Percentiles rank a stretch among this genome's conserved stretches.
phyloP scores from a whole-genome alignment of 2,113 vertebrate genomes.

The Tupaia chinensis region DNA sequence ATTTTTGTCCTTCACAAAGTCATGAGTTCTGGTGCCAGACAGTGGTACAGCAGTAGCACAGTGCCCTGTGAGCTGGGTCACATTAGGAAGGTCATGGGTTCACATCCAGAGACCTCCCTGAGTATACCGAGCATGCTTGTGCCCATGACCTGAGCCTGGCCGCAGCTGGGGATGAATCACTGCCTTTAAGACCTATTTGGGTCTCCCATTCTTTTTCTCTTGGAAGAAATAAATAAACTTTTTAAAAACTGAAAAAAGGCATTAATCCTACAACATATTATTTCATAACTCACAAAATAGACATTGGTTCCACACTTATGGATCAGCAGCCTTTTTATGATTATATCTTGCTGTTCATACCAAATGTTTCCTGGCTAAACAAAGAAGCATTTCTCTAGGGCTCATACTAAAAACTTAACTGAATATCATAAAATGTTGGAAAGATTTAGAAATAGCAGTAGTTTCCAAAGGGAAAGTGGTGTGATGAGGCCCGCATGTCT shows the following conservation, averaged over 20 bases:
- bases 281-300: conserved; percentile 3
- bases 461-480: neutral
- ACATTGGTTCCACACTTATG: neutral
- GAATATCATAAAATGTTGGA: neutral
- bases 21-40: no score
- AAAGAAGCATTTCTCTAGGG: neutral
- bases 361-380: neutral
- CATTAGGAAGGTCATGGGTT: no score
- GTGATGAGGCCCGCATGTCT: neutral
- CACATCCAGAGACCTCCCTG: no score
- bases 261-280: neutral
- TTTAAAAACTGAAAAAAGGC: no score
- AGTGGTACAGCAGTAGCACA: no score
- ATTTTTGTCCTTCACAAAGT: conserved; percentile 1
- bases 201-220: no score
- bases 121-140: no score
- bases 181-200: no score
- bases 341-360: neutral
- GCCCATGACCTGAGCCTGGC: no score
- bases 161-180: no score
- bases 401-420: neutral
- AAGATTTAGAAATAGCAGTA: neutral
- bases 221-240: no score
- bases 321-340: neutral
- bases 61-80: no score